Evolutionary conservation across 2,888 invertebrate species (phyloP), one percentile per base, ranked within the genome.

Genomic region (Mylabris sibirica): DNA sequence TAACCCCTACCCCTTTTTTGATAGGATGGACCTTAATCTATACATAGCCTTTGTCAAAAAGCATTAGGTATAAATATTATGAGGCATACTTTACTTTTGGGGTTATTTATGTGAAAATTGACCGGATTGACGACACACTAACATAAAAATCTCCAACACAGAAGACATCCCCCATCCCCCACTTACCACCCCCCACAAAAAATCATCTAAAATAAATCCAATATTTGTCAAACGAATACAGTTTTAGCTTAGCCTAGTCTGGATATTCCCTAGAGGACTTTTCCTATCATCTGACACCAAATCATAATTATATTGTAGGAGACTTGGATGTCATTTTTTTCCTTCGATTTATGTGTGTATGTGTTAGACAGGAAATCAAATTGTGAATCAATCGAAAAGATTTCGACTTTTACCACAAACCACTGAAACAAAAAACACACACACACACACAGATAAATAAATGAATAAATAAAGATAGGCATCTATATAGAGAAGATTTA

Each of bases 281-380:
- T 73, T 76, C 77, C 76, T 77, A 79, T 80, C 79, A 78, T 79
- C 79, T 79, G 81, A 80, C 80, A 81, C 78, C 78, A 78, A 78
- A 80, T 80, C 81, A 80, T 81, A 81, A 81, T 81, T 80, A 79
- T 78, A 78, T 57, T 44, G 57, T 24, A 6, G 1, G 49, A 63
- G 53, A 22, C 53, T 30, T 20, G 20, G 20, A 20, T 20, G 49
- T 17, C 20, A 2, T 20, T 49, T 20, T 2, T 34, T 5, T 62
- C 1, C 44, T 65, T 65, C 35, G 66, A 60, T 64, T 59, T 67
- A 22, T 24, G 53, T 20, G 17, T 49, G 8, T 6, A 1, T 20
- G 20, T 53, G 24, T 53, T 1, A 22, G 64, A 64, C 53, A 53
- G 53, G 53, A 76, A 75, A 74, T 73, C 74, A 72, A 73, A 72